Evolutionary conservation across 2,113 vertebrate species (phyloP), one percentile per base, ranked within the genome.

Genomic region (Anarhynchus alexandrinus): DNA sequence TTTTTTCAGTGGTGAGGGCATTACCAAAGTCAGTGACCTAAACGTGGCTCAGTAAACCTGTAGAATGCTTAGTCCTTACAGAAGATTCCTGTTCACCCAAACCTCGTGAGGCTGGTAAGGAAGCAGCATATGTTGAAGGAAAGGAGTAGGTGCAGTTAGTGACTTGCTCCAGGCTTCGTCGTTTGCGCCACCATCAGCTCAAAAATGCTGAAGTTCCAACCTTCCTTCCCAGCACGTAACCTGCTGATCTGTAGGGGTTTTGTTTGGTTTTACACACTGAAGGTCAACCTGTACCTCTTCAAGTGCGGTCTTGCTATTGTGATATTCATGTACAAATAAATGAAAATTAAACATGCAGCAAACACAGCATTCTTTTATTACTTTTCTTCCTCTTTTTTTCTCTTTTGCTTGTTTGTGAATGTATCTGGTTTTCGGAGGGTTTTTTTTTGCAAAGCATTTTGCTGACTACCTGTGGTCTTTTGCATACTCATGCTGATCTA

Each of bases 171-270:
- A 38, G 30, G 45, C 47, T 62, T 77, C 14, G 29, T 16, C 14
- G 58, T 29, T 14, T 4, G 6, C 29, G 42, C 43, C 30, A 36
- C 11, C 2, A 6, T 16, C 70, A 61, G 76, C 49, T 90, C 49
- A 57, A 69, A 92, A 86, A 1, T 4, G 18, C 18, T 15, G 0
- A 40, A 22, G 34, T 45, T 49, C 47, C 52, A 49, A 0, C 0
- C 3, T 20, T 76, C 36, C 54, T 80, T 88, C 29, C 79, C 79
- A 72, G 36, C 43, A 82, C 4, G 12, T 12, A 79, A 43, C 40
- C 55, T 40, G 8, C 49, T 55, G 52, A 92, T 88, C 20, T 55
- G 8, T 0, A 15, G 36, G 5, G 8, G 12, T 13, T 78, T 91
- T 77, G 12, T 77, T 93, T 89, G 36, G 42, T 70, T 87, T 86